Evolutionary conservation across 2,888 invertebrate species (phyloP), one percentile per base, ranked within the genome.

Genomic region (Brenthis hecate): DNA sequence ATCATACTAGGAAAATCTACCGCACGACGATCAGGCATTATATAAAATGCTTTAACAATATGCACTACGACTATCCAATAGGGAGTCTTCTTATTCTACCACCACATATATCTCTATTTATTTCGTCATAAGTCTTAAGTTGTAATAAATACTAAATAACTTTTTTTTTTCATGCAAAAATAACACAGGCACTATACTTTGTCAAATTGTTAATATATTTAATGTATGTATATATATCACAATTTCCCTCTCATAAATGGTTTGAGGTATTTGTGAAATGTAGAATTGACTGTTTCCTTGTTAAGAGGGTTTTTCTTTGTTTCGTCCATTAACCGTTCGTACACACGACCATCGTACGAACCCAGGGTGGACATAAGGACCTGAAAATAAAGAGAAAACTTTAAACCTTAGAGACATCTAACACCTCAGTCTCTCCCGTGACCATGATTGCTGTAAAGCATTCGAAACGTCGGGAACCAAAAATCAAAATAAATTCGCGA

Each of bases 241-340:
- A 96, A 88, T 78, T 94, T 95, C 14, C 96, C 94, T 80, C 95
- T 95, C 81, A 96, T 87, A 71, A 96, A 93, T 0, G 97, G 97
- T 77, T 96, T 96, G 47, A 97, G 91, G 82, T 96, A 94, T 71
- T 94, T 92, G 72, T 96, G 92, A 87, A 95, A 96, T 69, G 96
- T 95, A 79, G 95, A 91, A 81, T 97, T 96, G 47, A 97, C 97
- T 0, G 95, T 96, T 74, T 96, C 94, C 50, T 94, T 93, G 87
- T 97, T 97, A 74, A 97, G 91, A 0, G 97, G 97, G 82, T 96
- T 96, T 85, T 96, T 96, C 81, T 95, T 92, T 0, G 97, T 97
- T 79, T 96, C 96, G 67, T 94, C 95, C 85, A 95, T 96, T 66
- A 97, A 89, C 11, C 96, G 93, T 78, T 97, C 95, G 84, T 97